Evolutionary conservation across 2,888 invertebrate species (phyloP), one percentile per base, ranked within the genome.

Genomic region (Alcis repandata): DNA sequence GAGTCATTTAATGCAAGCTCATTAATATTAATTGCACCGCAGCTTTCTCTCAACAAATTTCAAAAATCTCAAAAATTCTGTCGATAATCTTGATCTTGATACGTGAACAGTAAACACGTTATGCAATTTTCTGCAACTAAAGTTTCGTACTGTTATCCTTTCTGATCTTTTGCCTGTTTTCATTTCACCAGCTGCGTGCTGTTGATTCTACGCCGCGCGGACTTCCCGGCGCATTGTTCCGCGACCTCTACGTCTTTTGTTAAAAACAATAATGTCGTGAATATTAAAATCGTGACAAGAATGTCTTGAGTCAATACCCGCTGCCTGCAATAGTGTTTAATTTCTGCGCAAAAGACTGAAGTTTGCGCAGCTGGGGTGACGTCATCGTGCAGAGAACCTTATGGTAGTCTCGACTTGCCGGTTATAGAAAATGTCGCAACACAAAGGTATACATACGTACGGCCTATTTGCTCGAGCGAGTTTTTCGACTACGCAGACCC

Each of bases 311-410:
- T 69, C 67, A 74, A 76, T 64, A 76, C 65, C 49, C 68, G n/a
- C 51, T 36, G 53, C 63, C 60, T 77, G 77, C 80, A 77, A 72
- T 70, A 67, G 71, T 66, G 63, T 71, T 67, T 77, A 63, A 61
- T 71, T 69, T 70, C 73, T 78, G 75, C 78, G 80, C 76, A 80
- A 73, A 78, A 77, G 68, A 60, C 58, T 46, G 40, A 59, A 56
- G 75, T 85, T 80, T 82, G 70, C 73, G 75, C 85, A 85, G 85
- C 77, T 82, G 85, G 45, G 41, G 60, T 82, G 83, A 83, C 84
- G 84, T 83, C 81, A 79, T 61, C 46, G 9, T 70, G 70, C 63
- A 71, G 72, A 71, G 69, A 75, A 67, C 65, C 72, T 74, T 73
- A 74, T 71, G 72, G 72, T 62, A 64, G 58, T 56, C 41, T 63